Conservation (phyloP, 2,888 invertebrate genomes). For the Terebella lapidaria region DNA sequence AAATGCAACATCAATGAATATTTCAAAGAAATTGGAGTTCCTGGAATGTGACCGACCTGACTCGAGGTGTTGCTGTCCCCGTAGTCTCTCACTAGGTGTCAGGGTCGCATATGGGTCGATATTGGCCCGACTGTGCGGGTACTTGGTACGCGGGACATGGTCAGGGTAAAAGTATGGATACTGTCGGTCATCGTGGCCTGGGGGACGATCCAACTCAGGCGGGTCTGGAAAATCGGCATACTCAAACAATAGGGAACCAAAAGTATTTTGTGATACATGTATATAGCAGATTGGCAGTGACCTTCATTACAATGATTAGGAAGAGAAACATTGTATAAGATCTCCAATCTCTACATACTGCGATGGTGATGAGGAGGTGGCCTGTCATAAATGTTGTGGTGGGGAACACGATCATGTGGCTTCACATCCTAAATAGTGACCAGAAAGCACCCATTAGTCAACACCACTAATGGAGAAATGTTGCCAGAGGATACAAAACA, state of each 20-base stretch:
- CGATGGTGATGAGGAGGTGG: not conserved
- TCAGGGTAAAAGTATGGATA: conserved; percentile 45
- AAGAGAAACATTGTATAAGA: not conserved
- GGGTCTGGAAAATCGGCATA: too few species aligned
- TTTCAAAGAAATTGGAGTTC: too few species aligned
- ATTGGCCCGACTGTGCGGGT: conserved; percentile 36
- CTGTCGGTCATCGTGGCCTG: conserved; percentile 58
- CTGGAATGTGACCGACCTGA: too few species aligned
- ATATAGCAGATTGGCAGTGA: not conserved
- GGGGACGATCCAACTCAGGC: not conserved
- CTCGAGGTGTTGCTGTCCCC: conserved; percentile 4
- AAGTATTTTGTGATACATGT: too few species aligned
- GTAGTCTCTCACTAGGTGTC: conserved; percentile 43
- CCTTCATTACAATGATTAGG: not conserved
- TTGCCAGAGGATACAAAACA: too few species aligned
- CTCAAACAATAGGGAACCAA: too few species aligned
- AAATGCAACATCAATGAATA: too few species aligned
- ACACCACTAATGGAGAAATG: too few species aligned
- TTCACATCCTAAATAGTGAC: too few species aligned
- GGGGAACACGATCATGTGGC: too few species aligned
- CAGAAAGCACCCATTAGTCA: too few species aligned
- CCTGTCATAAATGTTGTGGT: not conserved
- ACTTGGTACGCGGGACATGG: conserved; percentile 43
- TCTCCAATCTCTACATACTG: not conserved
- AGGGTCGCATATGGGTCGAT: conserved; percentile 49